Base-by-base conservation (phyloP, 2,888 invertebrate species). In the Pseudolycoriella hygida region DNA sequence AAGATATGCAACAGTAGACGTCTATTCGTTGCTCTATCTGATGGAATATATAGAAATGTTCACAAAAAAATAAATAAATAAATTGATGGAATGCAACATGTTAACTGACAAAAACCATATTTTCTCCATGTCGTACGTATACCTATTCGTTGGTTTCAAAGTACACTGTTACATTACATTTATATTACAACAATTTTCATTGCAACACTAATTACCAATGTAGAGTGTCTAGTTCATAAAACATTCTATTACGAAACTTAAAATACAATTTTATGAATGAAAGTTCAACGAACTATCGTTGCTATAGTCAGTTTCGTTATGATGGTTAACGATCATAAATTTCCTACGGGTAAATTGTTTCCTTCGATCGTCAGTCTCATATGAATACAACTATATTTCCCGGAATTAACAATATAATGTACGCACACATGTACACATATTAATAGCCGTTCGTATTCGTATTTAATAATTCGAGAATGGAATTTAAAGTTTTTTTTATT, bases 241-340 rank as follows among this genome's bases (percentile, higher is more conserved):
- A 25, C 25, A 25, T 40, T 19, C 14, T 40, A 19, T 40, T 40
- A 40, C 20, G 19, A 40, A 19, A 40, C 19, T 14, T 14, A 41
- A 14, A 20, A 25, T 18, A 8, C 54, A 49, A 57, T 56, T 58
- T 58, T 57, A 59, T 59, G 58, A 59, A 59, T 59, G 58, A 59
- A 57, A 55, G 57, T 57, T 59, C 57, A 52, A 53, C 55, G 58
- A 57, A 58, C 58, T 53, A 11, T 14, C 4, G 25, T 25, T 25
- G 25, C 25, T 25, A 41, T 41, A 41, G 43, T 46, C 45, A 43
- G 40, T 40, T 46, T 45, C 46, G 45, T 17, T 37, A 6, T 18
- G 17, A 18, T 18, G 12, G 19, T 40, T 2, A 18, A 19, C 19
- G n/a, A 11, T 40, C 17, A 18, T 40, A 15, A 25, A 25, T 25